phyloP scores from a whole-genome alignment of 2,888 invertebrate genomes.

The Julus scanicus region DNA sequence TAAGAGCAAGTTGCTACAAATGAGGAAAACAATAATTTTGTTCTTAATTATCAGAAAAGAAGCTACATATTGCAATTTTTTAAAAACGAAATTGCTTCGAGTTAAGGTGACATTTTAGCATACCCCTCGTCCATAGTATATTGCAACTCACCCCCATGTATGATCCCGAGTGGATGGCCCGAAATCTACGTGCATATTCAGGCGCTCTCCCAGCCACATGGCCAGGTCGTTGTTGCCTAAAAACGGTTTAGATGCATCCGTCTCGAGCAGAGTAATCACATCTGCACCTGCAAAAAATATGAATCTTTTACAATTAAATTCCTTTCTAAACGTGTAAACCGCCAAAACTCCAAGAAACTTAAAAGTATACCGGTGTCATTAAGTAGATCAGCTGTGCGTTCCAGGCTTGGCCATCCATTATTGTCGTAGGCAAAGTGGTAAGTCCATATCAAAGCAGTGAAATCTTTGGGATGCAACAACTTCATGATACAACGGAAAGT shows the following conservation, averaged over 20 bases:
- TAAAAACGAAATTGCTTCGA: background rate
- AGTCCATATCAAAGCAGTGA: conserved; percentile 66
- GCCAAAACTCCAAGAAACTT: background rate
- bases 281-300: conserved; percentile 63
- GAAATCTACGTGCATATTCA: conserved; percentile 67
- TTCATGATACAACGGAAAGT: background rate
- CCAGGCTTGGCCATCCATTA: conserved; percentile 66
- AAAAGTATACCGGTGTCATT: conserved; percentile 63
- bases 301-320: background rate
- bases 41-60: background rate
- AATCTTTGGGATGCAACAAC: conserved; percentile 60
- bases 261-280: conserved; percentile 66
- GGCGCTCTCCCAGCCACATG: conserved; percentile 65
- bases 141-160: conserved; percentile 65
- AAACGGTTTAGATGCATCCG: conserved; percentile 67
- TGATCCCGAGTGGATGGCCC: conserved; percentile 66
- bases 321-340: background rate
- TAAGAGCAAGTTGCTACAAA: conserved; percentile 65
- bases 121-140: background rate
- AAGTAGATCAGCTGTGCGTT: conserved; percentile 64
- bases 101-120: too few species aligned
- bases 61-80: background rate
- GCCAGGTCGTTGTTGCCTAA: conserved; percentile 67
- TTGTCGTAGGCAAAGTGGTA: conserved; percentile 68
- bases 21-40: conserved; percentile 8